Evolutionary conservation across 2,797 vertebrate species (phyloP), one percentile per base, ranked within the genome.

Genomic region (Catostomus latipinnis): DNA sequence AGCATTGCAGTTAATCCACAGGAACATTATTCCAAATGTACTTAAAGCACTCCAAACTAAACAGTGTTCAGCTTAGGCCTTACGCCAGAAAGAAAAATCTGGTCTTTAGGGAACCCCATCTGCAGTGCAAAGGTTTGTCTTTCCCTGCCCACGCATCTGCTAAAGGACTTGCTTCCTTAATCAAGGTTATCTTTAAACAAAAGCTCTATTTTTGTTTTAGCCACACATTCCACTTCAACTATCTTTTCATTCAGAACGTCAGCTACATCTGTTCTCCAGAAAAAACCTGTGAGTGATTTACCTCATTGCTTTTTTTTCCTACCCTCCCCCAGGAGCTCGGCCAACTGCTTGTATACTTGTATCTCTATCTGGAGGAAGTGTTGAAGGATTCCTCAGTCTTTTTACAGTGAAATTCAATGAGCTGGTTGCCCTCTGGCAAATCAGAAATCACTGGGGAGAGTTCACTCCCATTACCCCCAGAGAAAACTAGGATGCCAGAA

Each of bases 121-220:
- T 62, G 61, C 48, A n/a, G 22, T 53, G 70, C 22, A 14, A 8
- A 79, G 46, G 49, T 58, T 61, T 13, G 45, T 68, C 69, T 56
- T 46, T 60, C 71, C 57, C 53, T 0, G 68, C 78, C 49, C 88
- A 83, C 83, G 81, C 90, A 84, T 91, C 87, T 93, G 88, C 84
- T 88, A 86, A 89, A 90, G 86, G 86, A 91, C 82, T 94, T 91
- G 77, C 50, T 84, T 87, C 90, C 82, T 34, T 79, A 84, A 91
- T 86, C 74, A 85, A 89, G 88, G 78, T 89, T 86, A 87, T 88
- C 78, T 82, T 87, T 82, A 91, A 90, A 93, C 92, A 93, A 92
- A 90, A 90, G 78, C 83, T 79, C 82, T 16, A 34, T 88, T 86
- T 91, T 81, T 91, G 88, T 89, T 89, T 90, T 83, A 85, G 66